Percentiles rank a stretch among this genome's conserved stretches.
Evolutionary conservation across 2,113 vertebrate genomes (phyloP).

Genomic region (Falcunculus frontatus): DNA sequence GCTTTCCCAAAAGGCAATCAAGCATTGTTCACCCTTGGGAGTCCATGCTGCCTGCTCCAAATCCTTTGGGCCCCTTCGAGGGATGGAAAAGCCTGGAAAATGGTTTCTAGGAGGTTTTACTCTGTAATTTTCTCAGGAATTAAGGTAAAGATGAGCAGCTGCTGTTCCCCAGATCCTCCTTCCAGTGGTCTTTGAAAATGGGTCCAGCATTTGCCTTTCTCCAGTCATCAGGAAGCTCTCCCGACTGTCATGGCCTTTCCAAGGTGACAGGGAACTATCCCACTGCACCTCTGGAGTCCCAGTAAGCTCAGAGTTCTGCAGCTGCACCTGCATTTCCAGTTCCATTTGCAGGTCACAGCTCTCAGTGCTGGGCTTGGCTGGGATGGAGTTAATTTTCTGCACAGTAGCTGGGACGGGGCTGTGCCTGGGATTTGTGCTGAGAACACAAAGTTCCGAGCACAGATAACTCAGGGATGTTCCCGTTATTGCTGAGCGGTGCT

Average conservation of each 20-base stretch:
- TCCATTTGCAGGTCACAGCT: not conserved
- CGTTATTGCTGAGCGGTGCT: not conserved
- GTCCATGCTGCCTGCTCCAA: not conserved
- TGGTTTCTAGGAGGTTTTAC: not conserved
- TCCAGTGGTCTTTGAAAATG: fast-evolving
- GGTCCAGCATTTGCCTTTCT: not conserved
- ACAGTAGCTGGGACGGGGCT: not conserved
- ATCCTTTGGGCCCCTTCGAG: not conserved
- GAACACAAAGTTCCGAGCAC: not conserved
- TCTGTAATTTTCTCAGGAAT: not conserved
- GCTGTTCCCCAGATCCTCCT: not conserved
- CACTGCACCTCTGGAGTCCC: not conserved
- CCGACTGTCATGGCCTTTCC: not conserved
- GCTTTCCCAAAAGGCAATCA: not conserved
- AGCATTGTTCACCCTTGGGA: not conserved
- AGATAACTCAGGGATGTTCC: not conserved
- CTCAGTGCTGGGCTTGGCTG: not conserved
- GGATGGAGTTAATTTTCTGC: not conserved
- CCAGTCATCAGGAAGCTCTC: not conserved
- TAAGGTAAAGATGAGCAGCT: not conserved
- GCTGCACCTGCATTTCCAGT: not conserved
- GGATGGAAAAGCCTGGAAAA: not conserved
- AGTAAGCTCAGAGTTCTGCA: not conserved
- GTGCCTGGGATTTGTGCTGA: not conserved
- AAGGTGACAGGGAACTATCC: not conserved